Base-by-base conservation (phyloP, 2,888 invertebrate genomes). In the Mythimna ferrago region DNA sequence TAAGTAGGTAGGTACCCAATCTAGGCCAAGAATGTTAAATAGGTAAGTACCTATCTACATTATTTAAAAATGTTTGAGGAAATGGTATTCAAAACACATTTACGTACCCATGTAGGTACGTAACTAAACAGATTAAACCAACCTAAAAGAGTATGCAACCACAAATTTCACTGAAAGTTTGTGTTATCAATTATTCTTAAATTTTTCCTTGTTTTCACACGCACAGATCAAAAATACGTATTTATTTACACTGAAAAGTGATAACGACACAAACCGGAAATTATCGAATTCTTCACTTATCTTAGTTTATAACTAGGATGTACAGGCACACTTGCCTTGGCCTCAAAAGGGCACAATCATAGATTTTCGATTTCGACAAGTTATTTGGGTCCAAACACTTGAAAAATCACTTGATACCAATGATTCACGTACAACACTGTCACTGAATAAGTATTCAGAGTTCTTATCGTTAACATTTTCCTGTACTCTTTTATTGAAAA, bases 401-500 rank as follows among this genome's bases (percentile, higher is more conserved):
- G 44, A 61, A 41, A 66, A 44, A 65, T 54, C 67, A 76, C 54
- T 61, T 5, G 26, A 41, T 62, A 48, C 35, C 10, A 11, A 76
- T 82, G 76, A 76, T 67, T 86, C 76, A 86, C 71, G 7, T 73
- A 74, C 57, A 61, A 78, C 70, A 73, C 38, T 82, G 68, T 65
- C 75, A 80, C 75, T 32, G 19, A 35, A 44, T 54, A 56, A 70
- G 32, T 62, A 67, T 65, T 41, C 51, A 57, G 32, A 35, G 32
- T 62, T 58, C 74, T 78, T 76, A 78, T 76, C 78, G 53, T 73
- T 71, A 67, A 48, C 65, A 80, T 82, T 83, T 87, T 82, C 76
- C 78, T 76, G 82, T 63, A 74, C 73, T 56, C 71, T 71, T 83
- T 77, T 73, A 78, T 66, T 71, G 65, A 80, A 84, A 84, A 87